Percentiles rank a stretch among this genome's conserved stretches.
phyloP scores from a whole-genome alignment of 2,113 vertebrate genomes.

The Lagenorhynchus albirostris region DNA sequence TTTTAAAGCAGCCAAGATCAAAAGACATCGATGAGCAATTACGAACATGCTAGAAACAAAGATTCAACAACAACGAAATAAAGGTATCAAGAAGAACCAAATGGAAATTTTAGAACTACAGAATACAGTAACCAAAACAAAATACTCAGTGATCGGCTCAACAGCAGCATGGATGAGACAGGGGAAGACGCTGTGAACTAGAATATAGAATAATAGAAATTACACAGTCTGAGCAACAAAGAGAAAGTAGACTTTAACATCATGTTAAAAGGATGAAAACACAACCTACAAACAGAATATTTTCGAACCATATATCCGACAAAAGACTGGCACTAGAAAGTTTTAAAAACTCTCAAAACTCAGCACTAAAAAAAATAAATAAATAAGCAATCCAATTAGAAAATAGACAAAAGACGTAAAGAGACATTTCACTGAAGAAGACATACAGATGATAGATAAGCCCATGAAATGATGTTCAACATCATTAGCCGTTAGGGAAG shows the following conservation, averaged over 20 bases:
- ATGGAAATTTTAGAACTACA: neutral
- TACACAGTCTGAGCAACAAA: neutral
- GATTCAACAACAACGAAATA: neutral
- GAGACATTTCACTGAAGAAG: neutral
- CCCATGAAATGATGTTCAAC: neutral
- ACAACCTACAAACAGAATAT: neutral
- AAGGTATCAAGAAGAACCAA: neutral
- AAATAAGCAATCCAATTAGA: neutral
- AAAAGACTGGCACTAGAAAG: neutral
- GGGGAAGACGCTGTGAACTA: neutral
- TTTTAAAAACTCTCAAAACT: neutral
- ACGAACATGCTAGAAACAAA: neutral
- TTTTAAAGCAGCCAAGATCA: neutral
- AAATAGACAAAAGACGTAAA: neutral
- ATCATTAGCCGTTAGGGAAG: neutral
- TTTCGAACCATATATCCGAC: neutral
- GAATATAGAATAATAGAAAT: neutral
- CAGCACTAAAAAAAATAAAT: neutral
- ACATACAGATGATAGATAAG: neutral
- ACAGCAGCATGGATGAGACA: neutral
- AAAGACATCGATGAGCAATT: neutral
- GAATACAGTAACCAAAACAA: neutral
- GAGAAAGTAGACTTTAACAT: neutral
- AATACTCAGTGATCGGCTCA: neutral
- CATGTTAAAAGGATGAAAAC: neutral